Conservation (phyloP, 2,797 vertebrate species). For the Enteromius argenteus region DNA sequence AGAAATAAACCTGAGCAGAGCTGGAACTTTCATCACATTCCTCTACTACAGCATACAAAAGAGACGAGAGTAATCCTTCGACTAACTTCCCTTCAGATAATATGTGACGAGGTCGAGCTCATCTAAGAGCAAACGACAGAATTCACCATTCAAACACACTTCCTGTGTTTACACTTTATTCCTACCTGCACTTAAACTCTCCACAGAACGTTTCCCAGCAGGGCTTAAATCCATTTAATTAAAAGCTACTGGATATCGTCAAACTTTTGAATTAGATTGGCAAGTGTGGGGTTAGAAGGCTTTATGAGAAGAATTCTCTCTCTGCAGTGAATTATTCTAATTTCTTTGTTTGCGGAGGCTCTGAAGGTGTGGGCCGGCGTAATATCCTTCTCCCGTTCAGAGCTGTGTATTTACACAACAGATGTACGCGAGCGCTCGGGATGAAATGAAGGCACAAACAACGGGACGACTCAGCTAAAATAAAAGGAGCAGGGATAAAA, state of each 20-base stretch:
- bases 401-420: conserved; percentile 67
- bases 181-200: conserved; percentile 50
- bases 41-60: neutral
- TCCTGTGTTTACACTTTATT: conserved; percentile 53
- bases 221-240: conserved; percentile 63
- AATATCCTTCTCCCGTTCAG: conserved; percentile 14
- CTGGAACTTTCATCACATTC: neutral
- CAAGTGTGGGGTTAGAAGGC: conserved; percentile 16
- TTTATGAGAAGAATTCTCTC: conserved; percentile 64
- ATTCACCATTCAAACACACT: conserved; percentile 22
- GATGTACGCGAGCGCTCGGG: conserved; percentile 63
- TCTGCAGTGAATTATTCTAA: conserved; percentile 66
- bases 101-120: neutral
- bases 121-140: conserved; percentile 28
- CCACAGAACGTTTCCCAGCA: conserved; percentile 42
- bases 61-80: neutral
- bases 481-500: conserved; percentile 42
- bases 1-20: neutral
- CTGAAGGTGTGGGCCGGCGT: conserved; percentile 17
- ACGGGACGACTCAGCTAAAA: conserved; percentile 45
- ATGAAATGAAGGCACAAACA: conserved; percentile 68
- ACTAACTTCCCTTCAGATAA: neutral
- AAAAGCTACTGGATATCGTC: conserved; percentile 57
- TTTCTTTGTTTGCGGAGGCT: conserved; percentile 68
- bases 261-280: conserved; percentile 50